phyloP scores from a whole-genome alignment of 2,888 invertebrate genomes.

The Pseudolycoriella hygida region DNA sequence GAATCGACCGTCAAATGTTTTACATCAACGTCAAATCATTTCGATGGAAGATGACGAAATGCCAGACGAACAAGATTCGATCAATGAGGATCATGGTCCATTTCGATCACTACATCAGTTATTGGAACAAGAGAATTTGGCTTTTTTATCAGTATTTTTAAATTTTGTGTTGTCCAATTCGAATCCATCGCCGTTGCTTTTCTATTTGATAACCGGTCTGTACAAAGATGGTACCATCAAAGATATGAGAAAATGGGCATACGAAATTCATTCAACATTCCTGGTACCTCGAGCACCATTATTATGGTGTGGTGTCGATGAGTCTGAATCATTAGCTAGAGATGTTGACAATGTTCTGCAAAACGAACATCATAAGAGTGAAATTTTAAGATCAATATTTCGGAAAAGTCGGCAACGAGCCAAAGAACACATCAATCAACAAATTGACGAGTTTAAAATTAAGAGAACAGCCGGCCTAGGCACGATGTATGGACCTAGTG shows the following conservation, averaged over 20 bases:
- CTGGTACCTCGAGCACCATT: constrained; percentile 62
- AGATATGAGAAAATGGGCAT: constrained; percentile 96
- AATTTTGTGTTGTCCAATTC: constrained; percentile 76
- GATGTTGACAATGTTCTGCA: constrained; percentile 78
- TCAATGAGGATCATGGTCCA: constrained; percentile 68
- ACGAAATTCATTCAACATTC: constrained; percentile 96
- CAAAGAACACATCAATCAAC: constrained; percentile 26
- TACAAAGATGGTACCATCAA: constrained; percentile 72
- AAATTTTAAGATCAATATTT: constrained; percentile 73
- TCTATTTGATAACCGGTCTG: constrained; percentile 82
- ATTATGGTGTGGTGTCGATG: constrained; percentile 32
- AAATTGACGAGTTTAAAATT: constrained; percentile 41
- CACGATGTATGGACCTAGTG: constrained; percentile 75
- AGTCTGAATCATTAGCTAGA: constrained; percentile 52
- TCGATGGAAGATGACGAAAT: constrained; percentile 94
- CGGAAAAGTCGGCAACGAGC: constrained; percentile 64
- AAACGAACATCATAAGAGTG: constrained; percentile 76
- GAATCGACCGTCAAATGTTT: constrained; percentile 22
- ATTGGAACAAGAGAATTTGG: constrained; percentile 55
- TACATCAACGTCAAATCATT: constrained; percentile 60
- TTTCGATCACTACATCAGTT: constrained; percentile 72
- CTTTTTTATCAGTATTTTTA: constrained; percentile 86
- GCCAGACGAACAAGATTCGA: constrained; percentile 66
- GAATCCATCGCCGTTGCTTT: constrained; percentile 44
- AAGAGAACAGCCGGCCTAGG: constrained; percentile 81